Base-by-base conservation (phyloP, 2,113 vertebrate genomes). In the Fregata magnificens region DNA sequence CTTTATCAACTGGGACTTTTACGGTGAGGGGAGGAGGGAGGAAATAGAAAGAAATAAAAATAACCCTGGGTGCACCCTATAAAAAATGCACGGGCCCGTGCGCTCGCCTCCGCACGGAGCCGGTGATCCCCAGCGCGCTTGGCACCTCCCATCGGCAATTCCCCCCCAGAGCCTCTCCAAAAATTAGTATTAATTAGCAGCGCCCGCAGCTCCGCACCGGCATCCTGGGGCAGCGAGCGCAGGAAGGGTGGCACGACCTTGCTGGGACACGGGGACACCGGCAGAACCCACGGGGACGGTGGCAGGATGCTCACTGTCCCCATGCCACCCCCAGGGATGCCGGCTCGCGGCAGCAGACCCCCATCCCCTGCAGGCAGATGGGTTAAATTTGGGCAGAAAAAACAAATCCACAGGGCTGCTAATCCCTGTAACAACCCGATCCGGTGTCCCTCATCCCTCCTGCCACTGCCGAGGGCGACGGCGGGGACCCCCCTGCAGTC, bases 1-100 rank as follows among this genome's bases (percentile, higher is more conserved):
- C 92, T 93, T 96, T 93, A 96, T 97, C 96, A 96, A 93, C 61
- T 13, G 47, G 81, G 61, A 62, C 93, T 94, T 96, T 95, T 84
- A 92, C 29, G 8, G 73, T 0, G 2, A 83, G 58, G 79, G 86
- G 94, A 86, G 69, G 90, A 79, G 72, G 62, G 62, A 94, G 77
- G 82, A 87, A 93, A 94, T 31, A 77, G 92, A 89, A 78, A 92
- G 83, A 87, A 96, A 94, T 91, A 93, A 95, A 95, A 96, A 95
- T 86, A 96, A 95, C 82, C 92, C 91, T 5, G 78, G 29, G 87
- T 59, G 91, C 96, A 89, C 95, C 71, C 95, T 50, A 66, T 93
- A 69, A 93, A 91, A 95, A 79, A 93, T 20, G 77, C 81, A 76
- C 4, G 44, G 86, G 47, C 21, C 79, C n/a, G 2, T 21, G 84